Evolutionary conservation across 2,113 vertebrate species (phyloP).

Genomic region (Actenoides lindsayi): DNA sequence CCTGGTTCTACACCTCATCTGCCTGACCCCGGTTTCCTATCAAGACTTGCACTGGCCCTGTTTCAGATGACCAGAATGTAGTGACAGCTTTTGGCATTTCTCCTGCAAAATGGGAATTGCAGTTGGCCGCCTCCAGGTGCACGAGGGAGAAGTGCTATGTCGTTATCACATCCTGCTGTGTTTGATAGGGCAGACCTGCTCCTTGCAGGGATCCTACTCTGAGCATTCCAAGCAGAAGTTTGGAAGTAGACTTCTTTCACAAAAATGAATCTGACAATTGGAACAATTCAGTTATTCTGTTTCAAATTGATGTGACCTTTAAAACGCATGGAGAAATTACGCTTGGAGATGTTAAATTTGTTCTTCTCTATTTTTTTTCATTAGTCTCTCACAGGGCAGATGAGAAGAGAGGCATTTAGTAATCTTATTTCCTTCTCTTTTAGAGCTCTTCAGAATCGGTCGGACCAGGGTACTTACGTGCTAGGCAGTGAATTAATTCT

Average conservation of each 20-base stretch:
- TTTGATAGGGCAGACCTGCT: background rate
- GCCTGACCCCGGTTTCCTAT: background rate
- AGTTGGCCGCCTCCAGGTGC: background rate
- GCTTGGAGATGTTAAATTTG: background rate
- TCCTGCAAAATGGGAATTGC: background rate
- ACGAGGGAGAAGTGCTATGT: background rate
- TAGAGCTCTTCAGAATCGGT: background rate
- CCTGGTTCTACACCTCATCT: background rate
- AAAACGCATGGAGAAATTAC: background rate
- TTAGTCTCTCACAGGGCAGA: background rate
- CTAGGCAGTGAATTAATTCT: background rate
- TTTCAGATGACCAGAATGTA: background rate
- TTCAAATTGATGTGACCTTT: slow-evolving; percentile 29
- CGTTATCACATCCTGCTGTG: background rate
- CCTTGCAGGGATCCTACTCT: background rate
- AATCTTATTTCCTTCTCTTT: background rate
- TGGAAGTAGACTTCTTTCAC: background rate
- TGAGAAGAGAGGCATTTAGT: background rate
- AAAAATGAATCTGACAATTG: background rate
- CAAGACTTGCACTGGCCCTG: background rate
- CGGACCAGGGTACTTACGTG: background rate
- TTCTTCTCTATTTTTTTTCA: background rate
- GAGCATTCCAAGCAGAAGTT: background rate
- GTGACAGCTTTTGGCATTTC: background rate
- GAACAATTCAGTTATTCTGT: background rate